Conservation (phyloP, 2,888 invertebrate species). For the Dioctria linearis region DNA sequence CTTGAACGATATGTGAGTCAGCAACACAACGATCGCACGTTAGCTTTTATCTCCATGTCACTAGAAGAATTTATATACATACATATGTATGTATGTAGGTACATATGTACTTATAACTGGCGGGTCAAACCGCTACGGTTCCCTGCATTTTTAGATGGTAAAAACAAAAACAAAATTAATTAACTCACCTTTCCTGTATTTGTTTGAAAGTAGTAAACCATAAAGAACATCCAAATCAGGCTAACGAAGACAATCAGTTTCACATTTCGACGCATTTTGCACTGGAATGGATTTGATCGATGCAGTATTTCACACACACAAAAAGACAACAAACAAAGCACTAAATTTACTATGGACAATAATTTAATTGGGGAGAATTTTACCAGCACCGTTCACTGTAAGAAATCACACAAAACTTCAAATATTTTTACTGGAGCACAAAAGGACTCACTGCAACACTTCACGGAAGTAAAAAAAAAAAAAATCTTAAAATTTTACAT, state of each 20-base stretch:
- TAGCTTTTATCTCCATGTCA: too few species aligned
- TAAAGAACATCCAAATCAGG: slow-evolving; percentile 71
- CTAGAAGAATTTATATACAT: too few species aligned
- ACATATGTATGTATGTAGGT: too few species aligned
- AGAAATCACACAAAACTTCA: not conserved
- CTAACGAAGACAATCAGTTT: slow-evolving; percentile 70
- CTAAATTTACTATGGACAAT: too few species aligned
- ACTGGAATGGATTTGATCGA: too few species aligned
- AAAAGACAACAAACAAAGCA: too few species aligned
- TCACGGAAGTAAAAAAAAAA: not conserved
- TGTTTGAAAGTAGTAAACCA: slow-evolving; percentile 70
- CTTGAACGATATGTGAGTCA: not conserved
- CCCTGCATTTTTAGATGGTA: not conserved
- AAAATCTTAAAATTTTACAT: not conserved
- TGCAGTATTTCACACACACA: too few species aligned
- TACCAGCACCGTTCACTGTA: slow-evolving; percentile 1
- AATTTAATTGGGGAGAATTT: not conserved
- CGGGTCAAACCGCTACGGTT: not conserved
- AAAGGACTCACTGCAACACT: too few species aligned
- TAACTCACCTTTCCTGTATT: slow-evolving; percentile 69
- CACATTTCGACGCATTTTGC: slow-evolving; percentile 69
- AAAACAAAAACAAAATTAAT: not conserved
- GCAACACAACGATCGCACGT: too few species aligned
- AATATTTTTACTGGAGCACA: not conserved
- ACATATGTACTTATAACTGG: too few species aligned